Evolutionary conservation across 2,797 vertebrate genomes (phyloP).

Genomic region (Cuculus canorus): DNA sequence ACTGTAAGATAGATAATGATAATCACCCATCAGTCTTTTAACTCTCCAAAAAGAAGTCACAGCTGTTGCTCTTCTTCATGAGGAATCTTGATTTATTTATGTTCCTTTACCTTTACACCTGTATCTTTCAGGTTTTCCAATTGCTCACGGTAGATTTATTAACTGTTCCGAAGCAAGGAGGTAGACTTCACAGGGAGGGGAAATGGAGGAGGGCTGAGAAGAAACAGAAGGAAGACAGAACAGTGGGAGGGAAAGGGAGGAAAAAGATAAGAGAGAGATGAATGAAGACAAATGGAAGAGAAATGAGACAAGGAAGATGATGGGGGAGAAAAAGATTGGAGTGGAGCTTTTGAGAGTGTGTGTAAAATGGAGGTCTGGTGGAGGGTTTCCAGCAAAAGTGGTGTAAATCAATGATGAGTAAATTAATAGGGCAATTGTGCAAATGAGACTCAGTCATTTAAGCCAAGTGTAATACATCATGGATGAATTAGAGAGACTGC

Average conservation of each 20-base stretch:
- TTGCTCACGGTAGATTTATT: slow-evolving; percentile 68
- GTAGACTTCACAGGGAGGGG: slow-evolving; percentile 4
- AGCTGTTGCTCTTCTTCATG: slow-evolving; percentile 5
- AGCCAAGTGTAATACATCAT: slow-evolving; percentile 67
- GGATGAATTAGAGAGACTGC: slow-evolving; percentile 68
- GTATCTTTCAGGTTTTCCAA: slow-evolving; percentile 25
- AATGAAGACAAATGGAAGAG: slow-evolving; percentile 67
- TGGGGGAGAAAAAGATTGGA: slow-evolving; percentile 39
- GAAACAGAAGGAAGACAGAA: slow-evolving; percentile 46
- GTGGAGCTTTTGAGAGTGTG: neutral
- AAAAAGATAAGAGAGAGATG: slow-evolving; percentile 41
- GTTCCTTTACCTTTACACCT: slow-evolving; percentile 31
- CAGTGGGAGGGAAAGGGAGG: slow-evolving; percentile 50
- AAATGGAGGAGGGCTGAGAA: slow-evolving; percentile 23
- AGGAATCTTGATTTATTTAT: slow-evolving; percentile 19
- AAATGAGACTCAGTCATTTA: slow-evolving; percentile 73
- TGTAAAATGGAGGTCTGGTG: slow-evolving; percentile 49
- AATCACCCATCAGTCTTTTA: slow-evolving; percentile 41
- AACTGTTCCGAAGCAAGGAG: slow-evolving; percentile 32
- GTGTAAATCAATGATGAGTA: slow-evolving; percentile 78
- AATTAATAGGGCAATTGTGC: slow-evolving; percentile 78
- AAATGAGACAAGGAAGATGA: slow-evolving; percentile 38
- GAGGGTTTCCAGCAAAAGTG: slow-evolving; percentile 64
- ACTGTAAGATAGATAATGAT: slow-evolving; percentile 7
- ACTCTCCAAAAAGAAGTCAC: neutral